Base-by-base conservation (phyloP, 2,888 invertebrate genomes). In the Leptothorax acervorum region DNA sequence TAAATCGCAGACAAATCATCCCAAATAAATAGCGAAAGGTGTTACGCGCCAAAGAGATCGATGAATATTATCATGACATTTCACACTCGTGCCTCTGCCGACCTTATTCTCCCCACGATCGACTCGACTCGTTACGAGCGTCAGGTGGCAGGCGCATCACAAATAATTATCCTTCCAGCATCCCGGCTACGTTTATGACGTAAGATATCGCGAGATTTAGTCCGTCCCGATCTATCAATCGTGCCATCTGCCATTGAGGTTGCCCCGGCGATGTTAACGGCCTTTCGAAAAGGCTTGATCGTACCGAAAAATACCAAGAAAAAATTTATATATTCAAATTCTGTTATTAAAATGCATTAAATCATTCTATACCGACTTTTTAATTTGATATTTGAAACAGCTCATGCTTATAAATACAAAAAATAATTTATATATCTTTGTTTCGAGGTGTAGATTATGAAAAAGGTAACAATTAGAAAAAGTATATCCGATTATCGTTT, bases 121-220 rank as follows among this genome's bases (percentile, higher is more conserved):
- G 60, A 66, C 48, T 68, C 63, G 42, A 78, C 86, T 87, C 85
- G 87, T 89, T 85, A 83, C 35, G 82, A 75, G 85, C 88, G 88
- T 86, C 86, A 88, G 87, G 66, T 90, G 89, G 87, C 65, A 70
- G 87, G 86, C 86, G 88, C 85, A 84, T 75, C 81, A 48, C 51
- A 82, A 85, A 87, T 87, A 87, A 87, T 87, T 87, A 87, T 82
- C 78, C 84, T 84, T 84, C 68, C 85, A 76, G 78, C 74, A 57
- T 84, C 78, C 42, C 66, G 83, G 51, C 60, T 60, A 86, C 74
- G 51, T 85, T 87, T 87, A 87, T 87, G 87, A 86, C 73, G 82
- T 78, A 82, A 87, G 79, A 63, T 60, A 73, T 76, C 85, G 51
- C 51, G 63, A 57, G 66, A 87, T 84, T 82, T 84, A 78, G 84